phyloP scores from a whole-genome alignment of 2,888 invertebrate species.

The Leptopterna dolabrata region DNA sequence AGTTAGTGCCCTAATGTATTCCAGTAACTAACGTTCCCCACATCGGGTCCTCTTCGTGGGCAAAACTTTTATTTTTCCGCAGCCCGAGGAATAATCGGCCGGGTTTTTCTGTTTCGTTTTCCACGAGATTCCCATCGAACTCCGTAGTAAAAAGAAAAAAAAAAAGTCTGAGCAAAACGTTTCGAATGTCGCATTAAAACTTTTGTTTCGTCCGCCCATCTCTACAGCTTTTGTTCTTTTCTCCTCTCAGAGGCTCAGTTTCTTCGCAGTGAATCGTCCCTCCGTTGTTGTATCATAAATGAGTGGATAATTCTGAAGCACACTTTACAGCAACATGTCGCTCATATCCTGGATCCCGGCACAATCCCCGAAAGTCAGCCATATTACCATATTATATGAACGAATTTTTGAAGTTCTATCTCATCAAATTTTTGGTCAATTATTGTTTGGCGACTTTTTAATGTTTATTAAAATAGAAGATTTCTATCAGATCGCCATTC shows the following conservation, averaged over 20 bases:
- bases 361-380: no score
- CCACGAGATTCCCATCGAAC: neutral
- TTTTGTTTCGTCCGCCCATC: neutral
- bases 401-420: no score
- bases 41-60: neutral
- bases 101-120: neutral
- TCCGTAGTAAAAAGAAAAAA: neutral
- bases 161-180: neutral
- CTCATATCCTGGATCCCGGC: no score
- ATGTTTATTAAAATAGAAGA: no score
- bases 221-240: neutral
- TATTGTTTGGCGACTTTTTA: no score
- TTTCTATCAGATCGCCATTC: no score
- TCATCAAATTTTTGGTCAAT: no score
- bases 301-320: no score
- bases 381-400: no score
- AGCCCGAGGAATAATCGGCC: neutral
- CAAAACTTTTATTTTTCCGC: neutral
- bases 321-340: no score
- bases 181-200: constrained; percentile 7
- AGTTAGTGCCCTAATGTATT: constrained; percentile 11
- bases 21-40: neutral
- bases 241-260: neutral
- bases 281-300: no score
- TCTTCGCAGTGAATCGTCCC: no score